phyloP scores from a whole-genome alignment of 2,113 vertebrate genomes.

The Tylochromis polylepis region DNA sequence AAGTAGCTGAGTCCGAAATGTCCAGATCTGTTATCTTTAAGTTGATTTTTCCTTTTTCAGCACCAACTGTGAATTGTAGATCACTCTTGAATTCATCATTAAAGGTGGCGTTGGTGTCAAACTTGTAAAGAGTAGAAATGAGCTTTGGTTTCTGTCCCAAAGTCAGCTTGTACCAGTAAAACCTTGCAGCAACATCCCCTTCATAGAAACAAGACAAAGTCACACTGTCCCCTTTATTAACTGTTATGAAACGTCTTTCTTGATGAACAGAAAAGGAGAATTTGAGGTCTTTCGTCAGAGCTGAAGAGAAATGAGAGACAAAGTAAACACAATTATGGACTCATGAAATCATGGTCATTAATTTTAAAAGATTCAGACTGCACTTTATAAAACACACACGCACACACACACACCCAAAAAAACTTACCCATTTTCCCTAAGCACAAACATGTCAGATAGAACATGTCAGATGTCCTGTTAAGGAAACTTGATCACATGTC shows the following conservation, averaged over 20 bases:
- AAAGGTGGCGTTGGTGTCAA: not conserved
- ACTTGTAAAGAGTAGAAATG: not conserved
- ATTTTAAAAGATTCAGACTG: not conserved
- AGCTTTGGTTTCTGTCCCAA: conserved; percentile 16
- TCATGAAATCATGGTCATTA: not conserved
- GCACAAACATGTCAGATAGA: not conserved
- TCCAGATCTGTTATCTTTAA: not conserved
- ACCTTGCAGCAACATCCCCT: not conserved
- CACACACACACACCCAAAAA: not conserved
- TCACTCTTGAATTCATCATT: not conserved
- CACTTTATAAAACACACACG: not conserved
- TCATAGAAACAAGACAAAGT: not conserved
- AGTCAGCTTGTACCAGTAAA: not conserved
- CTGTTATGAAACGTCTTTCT: not conserved
- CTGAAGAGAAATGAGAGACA: not conserved
- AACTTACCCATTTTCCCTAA: not conserved
- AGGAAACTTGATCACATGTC: not conserved
- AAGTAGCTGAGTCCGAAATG: conserved; percentile 19
- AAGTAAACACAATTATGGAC: not conserved
- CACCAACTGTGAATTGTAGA: not conserved
- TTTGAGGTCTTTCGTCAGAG: not conserved
- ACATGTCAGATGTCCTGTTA: not conserved
- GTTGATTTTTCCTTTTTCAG: not conserved
- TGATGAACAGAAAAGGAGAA: not conserved
- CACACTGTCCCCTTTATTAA: not conserved